Evolutionary conservation across 1,140 invertebrate species (phyloP).

Genomic region (Lordiphosa mommai): DNA sequence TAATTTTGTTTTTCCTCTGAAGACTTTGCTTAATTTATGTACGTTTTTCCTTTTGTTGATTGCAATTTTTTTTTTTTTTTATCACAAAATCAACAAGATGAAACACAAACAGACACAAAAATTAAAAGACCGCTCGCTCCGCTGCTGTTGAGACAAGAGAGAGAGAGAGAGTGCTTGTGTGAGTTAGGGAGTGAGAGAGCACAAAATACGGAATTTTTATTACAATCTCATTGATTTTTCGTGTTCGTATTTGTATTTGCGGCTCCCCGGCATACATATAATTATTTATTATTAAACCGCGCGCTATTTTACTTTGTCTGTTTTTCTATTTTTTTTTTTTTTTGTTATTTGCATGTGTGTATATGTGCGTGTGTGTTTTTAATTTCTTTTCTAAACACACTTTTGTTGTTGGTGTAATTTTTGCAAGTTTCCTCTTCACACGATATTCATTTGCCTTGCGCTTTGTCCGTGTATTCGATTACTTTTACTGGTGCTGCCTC

Average conservation of each 20-base stretch:
- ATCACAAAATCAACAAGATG: constrained; percentile 73
- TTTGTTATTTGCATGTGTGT: constrained; percentile 63
- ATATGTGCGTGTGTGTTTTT: constrained; percentile 67
- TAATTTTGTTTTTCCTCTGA: constrained; percentile 35
- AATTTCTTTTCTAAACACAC: constrained; percentile 78
- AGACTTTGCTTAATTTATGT: constrained; percentile 50
- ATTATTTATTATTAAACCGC: constrained; percentile 78
- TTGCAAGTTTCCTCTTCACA: constrained; percentile 74
- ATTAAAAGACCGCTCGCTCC: constrained; percentile 30
- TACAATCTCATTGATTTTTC: constrained; percentile 77
- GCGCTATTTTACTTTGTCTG: constrained; percentile 48
- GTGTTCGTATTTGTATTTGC: constrained; percentile 64
- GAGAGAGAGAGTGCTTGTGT: constrained; percentile 25
- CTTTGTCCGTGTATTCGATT: constrained; percentile 67
- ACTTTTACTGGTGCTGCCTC: constrained; percentile 62
- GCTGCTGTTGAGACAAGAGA: constrained; percentile 28
- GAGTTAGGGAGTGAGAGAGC: constrained; percentile 36
- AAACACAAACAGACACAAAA: constrained; percentile 44
- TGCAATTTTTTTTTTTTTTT: too few relatives aligned
- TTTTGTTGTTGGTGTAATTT: constrained; percentile 72
- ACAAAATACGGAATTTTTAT: constrained; percentile 68
- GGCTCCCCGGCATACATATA: constrained; percentile 60
- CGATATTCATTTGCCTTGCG: constrained; percentile 60
- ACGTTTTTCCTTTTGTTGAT: constrained; percentile 60
- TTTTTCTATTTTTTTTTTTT: constrained; percentile 25